phyloP scores from a whole-genome alignment of 2,797 vertebrate species.

The Hafferia zeledoni region DNA sequence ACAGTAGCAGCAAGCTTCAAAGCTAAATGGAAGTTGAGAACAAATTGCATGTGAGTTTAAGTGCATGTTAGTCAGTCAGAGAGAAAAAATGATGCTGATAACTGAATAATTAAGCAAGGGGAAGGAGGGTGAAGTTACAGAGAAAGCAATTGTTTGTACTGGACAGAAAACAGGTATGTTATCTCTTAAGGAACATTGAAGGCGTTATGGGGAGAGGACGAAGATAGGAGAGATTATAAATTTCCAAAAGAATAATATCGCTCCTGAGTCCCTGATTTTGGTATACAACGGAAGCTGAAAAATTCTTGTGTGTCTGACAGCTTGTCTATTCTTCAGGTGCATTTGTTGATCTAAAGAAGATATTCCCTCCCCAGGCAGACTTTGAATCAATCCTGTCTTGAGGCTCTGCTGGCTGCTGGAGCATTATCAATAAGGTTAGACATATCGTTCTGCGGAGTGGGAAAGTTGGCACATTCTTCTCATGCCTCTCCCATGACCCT shows the following conservation, averaged over 20 bases:
- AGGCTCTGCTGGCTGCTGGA: background rate
- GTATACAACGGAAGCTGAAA: background rate
- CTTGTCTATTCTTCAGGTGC: background rate
- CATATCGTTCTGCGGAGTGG: background rate
- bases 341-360: conserved; percentile 2
- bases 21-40: background rate
- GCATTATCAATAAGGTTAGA: background rate
- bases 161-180: background rate
- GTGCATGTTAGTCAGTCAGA: background rate
- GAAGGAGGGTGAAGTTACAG: background rate
- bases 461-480: accelerated
- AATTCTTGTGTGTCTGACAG: background rate
- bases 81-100: background rate
- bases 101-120: background rate
- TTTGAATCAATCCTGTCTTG: background rate
- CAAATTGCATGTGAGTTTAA: background rate
- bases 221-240: background rate
- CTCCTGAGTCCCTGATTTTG: background rate
- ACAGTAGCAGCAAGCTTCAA: background rate
- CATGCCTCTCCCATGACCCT: accelerated
- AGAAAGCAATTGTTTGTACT: background rate
- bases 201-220: background rate
- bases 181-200: background rate
- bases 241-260: background rate
- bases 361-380: background rate